Evolutionary conservation across 2,113 vertebrate species (phyloP), one percentile per base, ranked within the genome.

Genomic region (Sceloporus undulatus): DNA sequence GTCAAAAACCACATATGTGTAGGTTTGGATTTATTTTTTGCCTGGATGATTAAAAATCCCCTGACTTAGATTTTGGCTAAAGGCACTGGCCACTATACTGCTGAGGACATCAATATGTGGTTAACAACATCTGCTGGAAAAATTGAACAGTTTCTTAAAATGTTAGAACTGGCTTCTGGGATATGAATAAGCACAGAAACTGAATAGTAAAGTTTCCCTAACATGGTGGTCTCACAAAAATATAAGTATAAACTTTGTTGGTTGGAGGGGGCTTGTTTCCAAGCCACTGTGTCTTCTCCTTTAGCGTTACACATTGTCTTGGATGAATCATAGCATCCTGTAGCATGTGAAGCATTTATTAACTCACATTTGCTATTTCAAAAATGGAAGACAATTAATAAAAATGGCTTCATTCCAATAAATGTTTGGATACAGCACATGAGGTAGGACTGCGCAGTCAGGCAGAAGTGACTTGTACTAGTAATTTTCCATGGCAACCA

Each of bases 341-440:
- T 86, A 52, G 23, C 70, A 18, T 14, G 18, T 85, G 27, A 7
- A 48, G 54, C 68, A 21, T 74, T 77, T 65, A 42, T 70, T 85
- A 48, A 75, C 56, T 19, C 27, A 25, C 56, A 48, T 85, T 86
- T 68, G 27, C 59, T 42, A n/a, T 62, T 81, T 74, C 68, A 87
- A 27, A 66, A 87, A 14, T 9, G 18, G 8, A 27, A 52, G 42
- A 38, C 38, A 48, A 48, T 80, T 34, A 80, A 52, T 29, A n/a
- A 42, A 71, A 29, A 16, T 74, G 56, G 29, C 19, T 82, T 16
- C 18, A 74, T 48, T 75, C 70, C 56, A 74, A 16, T 42, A 34
- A 48, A 75, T 13, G n/a, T 71, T 29, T 59, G 14, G 14, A 11
- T 16, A 8, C 23, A 9, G 6, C 25, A 13, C 27, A 16, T 29